A percentile compares a stretch with the other conserved stretches of the same genome.
Conservation (phyloP, 2,888 invertebrate species). For the Apoda limacodes region DNA sequence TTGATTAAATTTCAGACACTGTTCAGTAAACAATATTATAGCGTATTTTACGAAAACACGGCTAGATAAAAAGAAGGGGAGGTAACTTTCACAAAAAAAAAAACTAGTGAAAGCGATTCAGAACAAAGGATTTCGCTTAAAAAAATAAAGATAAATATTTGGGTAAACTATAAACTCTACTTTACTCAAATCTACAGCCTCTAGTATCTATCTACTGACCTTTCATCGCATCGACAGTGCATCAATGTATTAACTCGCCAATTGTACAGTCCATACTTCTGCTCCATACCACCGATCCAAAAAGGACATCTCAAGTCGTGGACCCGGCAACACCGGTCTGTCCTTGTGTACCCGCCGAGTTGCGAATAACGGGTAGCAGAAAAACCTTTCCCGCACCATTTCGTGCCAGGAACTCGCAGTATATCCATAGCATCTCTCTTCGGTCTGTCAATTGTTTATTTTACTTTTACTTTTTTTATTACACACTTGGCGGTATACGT, state of each 20-base stretch:
- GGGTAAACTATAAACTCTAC: too few species aligned
- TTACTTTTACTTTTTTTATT: constrained; percentile 11
- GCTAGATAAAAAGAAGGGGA: too few species aligned
- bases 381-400: constrained; percentile 94
- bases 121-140: too few species aligned
- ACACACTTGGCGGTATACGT: constrained; percentile 17
- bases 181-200: too few species aligned
- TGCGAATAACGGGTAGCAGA: constrained; percentile 84
- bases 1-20: too few species aligned
- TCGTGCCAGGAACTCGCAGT: constrained; percentile 88
- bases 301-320: constrained; percentile 89
- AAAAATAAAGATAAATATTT: too few species aligned
- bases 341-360: constrained; percentile 84
- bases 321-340: constrained; percentile 89
- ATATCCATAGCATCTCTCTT: constrained; percentile 70
- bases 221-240: constrained; percentile 93
- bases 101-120: too few species aligned
- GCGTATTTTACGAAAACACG: too few species aligned
- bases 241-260: constrained; percentile 91
- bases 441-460: constrained; percentile 34
- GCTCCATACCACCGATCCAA: constrained; percentile 86
- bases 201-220: too few species aligned
- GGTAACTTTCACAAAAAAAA: too few species aligned
- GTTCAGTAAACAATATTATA: too few species aligned
- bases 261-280: constrained; percentile 88